Base-by-base conservation (phyloP, 1,140 invertebrate genomes). In the Chrysomallon squamiferum region DNA sequence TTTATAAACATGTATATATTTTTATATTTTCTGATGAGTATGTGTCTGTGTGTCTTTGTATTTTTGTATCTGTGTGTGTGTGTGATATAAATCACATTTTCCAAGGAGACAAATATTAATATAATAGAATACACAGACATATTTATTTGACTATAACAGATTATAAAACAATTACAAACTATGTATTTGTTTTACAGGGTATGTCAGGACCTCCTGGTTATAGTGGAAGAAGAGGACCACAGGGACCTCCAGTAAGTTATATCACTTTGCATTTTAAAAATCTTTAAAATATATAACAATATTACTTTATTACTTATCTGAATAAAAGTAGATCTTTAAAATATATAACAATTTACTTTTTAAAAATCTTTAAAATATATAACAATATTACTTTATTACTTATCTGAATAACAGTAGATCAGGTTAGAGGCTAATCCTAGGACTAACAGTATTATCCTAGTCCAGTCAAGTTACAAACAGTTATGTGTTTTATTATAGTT, bases 201-300 rank as follows among this genome's bases (percentile, higher is more conserved):
- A 59, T 68, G 57, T 30, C 41, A 18, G 74, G 74, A 43, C 68
- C 71, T n/a, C 22, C 49, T 62, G 74, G 74, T 22, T 66, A 35
- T 18, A 29, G 65, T 38, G 75, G 73, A 35, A 22, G 13, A n/a
- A 32, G 65, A 35, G 76, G 76, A 27, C 63, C 59, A 1, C 62
- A 58, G 54, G 76, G 76, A 62, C 54, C 50, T 30, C 65, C 69
- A 27, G 69, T 68, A 61, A 70, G 68, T 69, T 30, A 57, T n/a
- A n/a, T n/a, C n/a, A n/a, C n/a, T n/a, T n/a, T n/a, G n/a, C n/a
- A 43, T 43, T 13, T 13, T 13, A 43, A 43, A n/a, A 20, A 47
- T 47, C 15, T 5, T 47, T n/a, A 47, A 2, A 20, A 18, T 47
- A 18, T 20, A 7, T 22, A 3, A 18, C 41, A 9, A 2, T 22